Evolutionary conservation across 1,140 invertebrate species (phyloP), one percentile per base, ranked within the genome.

Genomic region (Aphelinus atriplicis): DNA sequence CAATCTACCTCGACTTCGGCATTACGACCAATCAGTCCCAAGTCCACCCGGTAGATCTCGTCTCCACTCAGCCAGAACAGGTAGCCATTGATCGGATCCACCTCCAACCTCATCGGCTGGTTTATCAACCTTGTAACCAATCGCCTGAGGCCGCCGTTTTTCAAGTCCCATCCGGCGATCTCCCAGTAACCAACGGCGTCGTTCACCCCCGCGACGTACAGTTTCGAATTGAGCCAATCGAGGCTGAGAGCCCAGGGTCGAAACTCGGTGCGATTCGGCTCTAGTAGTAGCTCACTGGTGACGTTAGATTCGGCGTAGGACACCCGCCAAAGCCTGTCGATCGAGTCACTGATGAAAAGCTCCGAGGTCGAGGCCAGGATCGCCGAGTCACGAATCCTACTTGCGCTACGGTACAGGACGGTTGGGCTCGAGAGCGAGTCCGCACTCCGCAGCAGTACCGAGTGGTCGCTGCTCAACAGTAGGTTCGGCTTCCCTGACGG

Each of bases 71-170:
- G 90, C 93, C 95, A 97, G 85, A 96, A 98, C 2, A 98, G 85
- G 85, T 94, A 96, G 87, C 96, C 96, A 85, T 97, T 98, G 77
- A 95, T 93, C 45, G 97, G 95, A 89, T 98, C 96, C 0, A 97
- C 93, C 85, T 96, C 92, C 74, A 98, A 91, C 80, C 95, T 93
- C 62, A 90, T 88, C 0, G 95, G 93, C 80, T 90, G 89, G 0
- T 89, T 89, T 43, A 89, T 84, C 46, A 96, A 89, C 0, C 92
- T 91, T 42, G 91, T 90, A 70, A 94, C 85, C 7, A 94, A 92
- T 0, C 93, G 89, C 4, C 91, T 91, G 60, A 93, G 88, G 77
- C 89, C 89, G 0, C 93, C 94, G 80, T 94, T 90, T 7, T 95
- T 88, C 26, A 92, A 90, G 83, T 92, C 90, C 83, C 93, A 95